Evolutionary conservation across 2,888 invertebrate genomes (phyloP).

Genomic region (Pantelozetes paolii): DNA sequence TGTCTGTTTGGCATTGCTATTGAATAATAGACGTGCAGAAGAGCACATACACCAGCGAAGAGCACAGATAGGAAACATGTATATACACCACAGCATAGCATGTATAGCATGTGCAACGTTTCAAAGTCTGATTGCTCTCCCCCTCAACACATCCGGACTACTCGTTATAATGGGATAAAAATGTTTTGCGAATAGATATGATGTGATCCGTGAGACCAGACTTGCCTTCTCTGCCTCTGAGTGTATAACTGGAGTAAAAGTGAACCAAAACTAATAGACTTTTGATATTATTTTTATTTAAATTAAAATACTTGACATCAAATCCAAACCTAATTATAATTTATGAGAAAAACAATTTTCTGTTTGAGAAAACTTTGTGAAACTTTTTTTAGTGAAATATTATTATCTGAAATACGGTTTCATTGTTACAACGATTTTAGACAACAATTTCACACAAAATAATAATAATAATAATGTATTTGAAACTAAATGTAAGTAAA

Average conservation of each 20-base stretch:
- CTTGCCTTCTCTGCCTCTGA: neutral
- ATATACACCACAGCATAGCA: no score
- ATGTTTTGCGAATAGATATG: slow-evolving; percentile 8
- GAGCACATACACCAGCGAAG: no score
- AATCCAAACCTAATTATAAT: neutral
- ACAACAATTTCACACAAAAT: neutral
- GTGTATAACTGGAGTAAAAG: no score
- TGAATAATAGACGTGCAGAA: neutral
- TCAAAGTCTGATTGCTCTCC: slow-evolving; percentile 7
- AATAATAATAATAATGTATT: neutral
- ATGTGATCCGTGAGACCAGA: slow-evolving; percentile 3
- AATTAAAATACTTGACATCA: neutral
- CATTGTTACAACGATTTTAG: neutral
- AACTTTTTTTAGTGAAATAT: no score
- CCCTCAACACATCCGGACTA: slow-evolving; percentile 25
- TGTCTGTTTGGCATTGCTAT: neutral
- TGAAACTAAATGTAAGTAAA: no score
- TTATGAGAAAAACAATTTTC: no score
- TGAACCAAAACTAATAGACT: slow-evolving; percentile 3
- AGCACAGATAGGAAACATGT: no score
- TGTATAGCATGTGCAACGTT: slow-evolving; percentile 9
- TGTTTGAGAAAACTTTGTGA: no score
- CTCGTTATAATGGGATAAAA: slow-evolving; percentile 23
- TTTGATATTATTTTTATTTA: slow-evolving; percentile 8
- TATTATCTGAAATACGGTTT: neutral